These are phyloP conservation scores for Cheilosia urbana DNA, from an alignment of 2,888 invertebrate species.

Conservation along the genomic window DNA sequence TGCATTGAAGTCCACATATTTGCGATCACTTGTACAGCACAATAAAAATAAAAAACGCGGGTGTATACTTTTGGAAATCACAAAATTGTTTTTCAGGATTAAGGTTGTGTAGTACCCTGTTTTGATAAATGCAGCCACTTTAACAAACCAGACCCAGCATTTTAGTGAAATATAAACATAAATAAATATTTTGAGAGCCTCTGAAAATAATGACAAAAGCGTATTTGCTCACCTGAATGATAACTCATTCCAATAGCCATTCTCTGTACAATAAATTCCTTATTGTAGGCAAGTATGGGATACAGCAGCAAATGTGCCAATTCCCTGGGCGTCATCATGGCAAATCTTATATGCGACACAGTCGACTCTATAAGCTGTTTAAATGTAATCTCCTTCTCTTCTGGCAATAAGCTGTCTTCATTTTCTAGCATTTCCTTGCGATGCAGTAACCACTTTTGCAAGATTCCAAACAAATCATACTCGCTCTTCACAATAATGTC, in stretches of 20 bases:
- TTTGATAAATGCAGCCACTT: no score
- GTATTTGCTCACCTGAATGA: slow-evolving; percentile 87
- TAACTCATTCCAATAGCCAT: slow-evolving; percentile 96
- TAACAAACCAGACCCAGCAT: no score
- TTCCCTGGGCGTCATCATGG: slow-evolving; percentile 97
- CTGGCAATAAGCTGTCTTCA: slow-evolving; percentile 84
- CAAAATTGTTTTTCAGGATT: no score
- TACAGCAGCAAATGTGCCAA: slow-evolving; percentile 92
- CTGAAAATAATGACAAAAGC: background rate
- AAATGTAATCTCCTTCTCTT: slow-evolving; percentile 86
- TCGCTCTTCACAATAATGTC: slow-evolving; percentile 96
- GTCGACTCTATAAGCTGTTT: slow-evolving; percentile 89
- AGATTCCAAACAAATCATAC: slow-evolving; percentile 90
- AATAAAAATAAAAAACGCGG: no score
- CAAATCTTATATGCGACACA: slow-evolving; percentile 92
- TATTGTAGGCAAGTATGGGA: slow-evolving; percentile 91
- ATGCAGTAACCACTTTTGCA: slow-evolving; percentile 91
- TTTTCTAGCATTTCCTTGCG: slow-evolving; percentile 86
- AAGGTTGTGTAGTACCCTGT: no score
- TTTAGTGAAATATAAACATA: no score
- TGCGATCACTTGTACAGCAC: no score
- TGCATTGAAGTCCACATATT: no score
- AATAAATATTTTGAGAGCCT: no score
- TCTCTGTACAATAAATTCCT: slow-evolving; percentile 93
- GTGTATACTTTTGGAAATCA: no score